These are phyloP conservation scores for Ormyrus labotus DNA, from an alignment of 2,888 invertebrate species.

Conservation along the genomic window DNA sequence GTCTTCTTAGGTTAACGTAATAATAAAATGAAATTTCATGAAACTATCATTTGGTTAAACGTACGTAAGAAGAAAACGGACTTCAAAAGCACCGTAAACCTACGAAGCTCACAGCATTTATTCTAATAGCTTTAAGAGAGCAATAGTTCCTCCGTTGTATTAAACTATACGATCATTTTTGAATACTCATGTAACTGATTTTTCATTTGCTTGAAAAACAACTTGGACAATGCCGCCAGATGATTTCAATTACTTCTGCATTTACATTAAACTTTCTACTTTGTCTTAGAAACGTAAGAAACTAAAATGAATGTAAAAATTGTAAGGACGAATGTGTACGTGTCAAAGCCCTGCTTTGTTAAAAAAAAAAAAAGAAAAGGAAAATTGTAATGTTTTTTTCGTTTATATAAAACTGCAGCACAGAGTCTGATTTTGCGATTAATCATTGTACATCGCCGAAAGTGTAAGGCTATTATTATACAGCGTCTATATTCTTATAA, in stretches of 20 bases:
- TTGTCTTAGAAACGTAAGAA: neutral
- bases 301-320: neutral
- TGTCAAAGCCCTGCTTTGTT: constrained; percentile 48
- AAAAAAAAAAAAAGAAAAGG: neutral
- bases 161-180: constrained; percentile 17
- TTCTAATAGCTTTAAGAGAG: constrained; percentile 43
- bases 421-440: neutral
- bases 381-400: neutral
- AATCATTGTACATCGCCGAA: neutral
- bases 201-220: constrained; percentile 17
- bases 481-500: constrained; percentile 8
- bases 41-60: no score
- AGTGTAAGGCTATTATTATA: neutral
- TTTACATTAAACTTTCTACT: constrained; percentile 14
- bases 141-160: constrained; percentile 48
- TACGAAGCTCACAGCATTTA: constrained; percentile 6
- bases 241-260: constrained; percentile 27
- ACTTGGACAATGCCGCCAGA: constrained; percentile 31
- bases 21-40: no score
- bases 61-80: no score
- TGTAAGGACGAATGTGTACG: constrained; percentile 53
- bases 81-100: no score
- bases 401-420: neutral
- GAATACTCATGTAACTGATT: constrained; percentile 34
- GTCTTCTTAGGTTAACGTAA: no score